Evolutionary conservation across 2,888 invertebrate species (phyloP), one percentile per base, ranked within the genome.

Genomic region (Stenichneumon culpator): DNA sequence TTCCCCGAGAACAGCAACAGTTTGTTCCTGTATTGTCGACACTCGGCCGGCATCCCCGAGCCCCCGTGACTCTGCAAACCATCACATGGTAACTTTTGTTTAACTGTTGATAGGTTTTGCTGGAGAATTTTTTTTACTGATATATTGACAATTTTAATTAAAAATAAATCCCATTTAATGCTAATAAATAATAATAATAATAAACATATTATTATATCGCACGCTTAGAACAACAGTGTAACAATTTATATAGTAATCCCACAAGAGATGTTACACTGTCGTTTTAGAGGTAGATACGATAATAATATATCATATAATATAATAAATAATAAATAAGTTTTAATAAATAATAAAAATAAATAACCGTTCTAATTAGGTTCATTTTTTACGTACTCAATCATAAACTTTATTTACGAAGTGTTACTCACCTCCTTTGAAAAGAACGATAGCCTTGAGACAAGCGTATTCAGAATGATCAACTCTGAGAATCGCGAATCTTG

Each of bases 391-490:
- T 16, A 14, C 4, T 14, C 14, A 14, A 16, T 16, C 3, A 4
- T 32, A 25, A n/a, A 74, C 16, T 28, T 60, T 63, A 36, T 60
- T 39, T 52, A 16, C 14, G 6, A 2, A 39, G 14, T 1, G 16
- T 19, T 16, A 87, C 90, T 93, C 94, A 97, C 98, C 97, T 94
- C 97, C 95, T 94, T 97, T 97, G 93, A 98, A 98, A 5, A 98
- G 95, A 5, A 97, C 96, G 11, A 97, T 95, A 0, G 97, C 97
- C 92, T 98, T 98, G n/a, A 98, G 94, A 93, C 97, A 98, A 54
- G 98, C 97, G 91, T 96, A 97, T 92, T 98, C 98, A 0, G 97
- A 97, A 92, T 97, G 97, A 93, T 98, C 98, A 22, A 98, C 95
- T 87, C 96, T 94, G 77, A 96, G 94, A 9, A 95, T 94, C 7